Percentiles rank a stretch among this genome's conserved stretches.
These are phyloP conservation scores for Biston stratarius DNA, from an alignment of 2,888 invertebrate species.

Conservation along the genomic window DNA sequence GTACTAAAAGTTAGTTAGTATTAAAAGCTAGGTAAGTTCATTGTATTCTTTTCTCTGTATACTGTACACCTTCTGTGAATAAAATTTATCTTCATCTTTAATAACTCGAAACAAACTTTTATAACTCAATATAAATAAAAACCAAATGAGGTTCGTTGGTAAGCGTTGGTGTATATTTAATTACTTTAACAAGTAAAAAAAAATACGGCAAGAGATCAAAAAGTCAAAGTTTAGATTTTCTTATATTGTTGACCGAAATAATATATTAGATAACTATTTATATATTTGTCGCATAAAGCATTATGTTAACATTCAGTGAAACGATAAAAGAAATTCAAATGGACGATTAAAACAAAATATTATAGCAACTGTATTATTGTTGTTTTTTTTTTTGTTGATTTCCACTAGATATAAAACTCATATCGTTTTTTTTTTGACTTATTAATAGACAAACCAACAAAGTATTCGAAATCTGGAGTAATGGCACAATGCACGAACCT, in stretches of 20 bases:
- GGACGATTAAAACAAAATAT: constrained; percentile 9
- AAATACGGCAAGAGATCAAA: too few species aligned
- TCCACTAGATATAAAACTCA: background rate
- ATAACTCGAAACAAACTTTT: background rate
- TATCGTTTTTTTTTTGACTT: background rate
- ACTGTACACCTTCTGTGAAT: too few species aligned
- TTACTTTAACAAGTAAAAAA: too few species aligned
- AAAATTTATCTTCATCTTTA: too few species aligned
- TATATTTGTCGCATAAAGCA: constrained; percentile 3
- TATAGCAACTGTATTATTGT: background rate
- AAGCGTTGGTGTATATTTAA: too few species aligned
- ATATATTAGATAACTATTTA: background rate
- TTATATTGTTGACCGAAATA: background rate
- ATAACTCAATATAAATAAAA: background rate
- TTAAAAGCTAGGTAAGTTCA: too few species aligned
- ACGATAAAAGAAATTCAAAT: constrained; percentile 7
- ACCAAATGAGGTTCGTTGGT: too few species aligned
- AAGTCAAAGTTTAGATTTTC: background rate
- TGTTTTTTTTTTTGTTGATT: background rate
- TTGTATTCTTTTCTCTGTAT: too few species aligned
- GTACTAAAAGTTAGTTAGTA: too few species aligned
- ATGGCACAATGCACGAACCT: background rate
- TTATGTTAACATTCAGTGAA: background rate
- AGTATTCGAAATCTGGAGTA: background rate
- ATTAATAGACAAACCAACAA: too few species aligned